phyloP scores from a whole-genome alignment of 1,140 invertebrate genomes.

The Micrasema minimum region DNA sequence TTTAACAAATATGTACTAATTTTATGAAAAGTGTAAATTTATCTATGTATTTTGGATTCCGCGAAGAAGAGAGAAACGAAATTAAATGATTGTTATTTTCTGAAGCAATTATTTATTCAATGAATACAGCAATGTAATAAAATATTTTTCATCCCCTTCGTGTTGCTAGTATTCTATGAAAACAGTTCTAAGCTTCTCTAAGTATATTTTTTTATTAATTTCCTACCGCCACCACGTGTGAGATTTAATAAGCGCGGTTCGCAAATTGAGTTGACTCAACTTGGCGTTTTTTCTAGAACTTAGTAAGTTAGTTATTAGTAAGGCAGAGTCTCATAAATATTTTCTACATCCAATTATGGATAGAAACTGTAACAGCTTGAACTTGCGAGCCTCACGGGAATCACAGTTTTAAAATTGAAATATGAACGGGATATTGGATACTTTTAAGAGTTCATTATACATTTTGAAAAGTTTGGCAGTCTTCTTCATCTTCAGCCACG shows the following conservation, averaged over 20 bases:
- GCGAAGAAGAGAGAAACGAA: background rate
- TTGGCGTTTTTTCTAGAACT: background rate
- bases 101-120: background rate
- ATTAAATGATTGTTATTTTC: too few relatives aligned
- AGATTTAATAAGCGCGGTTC: slow-evolving; percentile 21
- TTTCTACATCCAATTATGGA: slow-evolving; percentile 25
- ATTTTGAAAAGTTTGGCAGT: background rate
- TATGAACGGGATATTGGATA: background rate
- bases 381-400: background rate
- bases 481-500: background rate
- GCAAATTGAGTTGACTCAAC: background rate
- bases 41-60: background rate
- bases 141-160: background rate
- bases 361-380: slow-evolving; percentile 7
- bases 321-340: slow-evolving; percentile 25
- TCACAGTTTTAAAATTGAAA: background rate
- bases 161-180: background rate
- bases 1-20: background rate
- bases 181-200: background rate
- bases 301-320: slow-evolving; percentile 12
- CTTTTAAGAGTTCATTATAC: background rate
- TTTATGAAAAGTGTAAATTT: background rate
- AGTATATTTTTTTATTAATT: background rate
- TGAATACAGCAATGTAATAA: background rate
- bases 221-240: background rate